Conservation (phyloP, 2,113 vertebrate species). For the Lampris megalopsis region DNA sequence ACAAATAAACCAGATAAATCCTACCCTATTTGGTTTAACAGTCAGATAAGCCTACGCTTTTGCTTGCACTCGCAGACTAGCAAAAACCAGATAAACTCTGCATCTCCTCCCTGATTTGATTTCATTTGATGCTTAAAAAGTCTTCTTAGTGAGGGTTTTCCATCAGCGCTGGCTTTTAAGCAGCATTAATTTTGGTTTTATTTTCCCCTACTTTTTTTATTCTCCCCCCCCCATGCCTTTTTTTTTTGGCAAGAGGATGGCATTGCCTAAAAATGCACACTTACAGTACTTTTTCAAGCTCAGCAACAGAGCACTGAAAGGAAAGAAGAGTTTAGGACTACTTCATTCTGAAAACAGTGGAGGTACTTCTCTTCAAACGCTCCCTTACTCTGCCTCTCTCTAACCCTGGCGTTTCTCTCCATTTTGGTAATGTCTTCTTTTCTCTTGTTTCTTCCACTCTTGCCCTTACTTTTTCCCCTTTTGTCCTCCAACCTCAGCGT, state of each 20-base stretch:
- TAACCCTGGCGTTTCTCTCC: slow-evolving; percentile 15
- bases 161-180: slow-evolving; percentile 48
- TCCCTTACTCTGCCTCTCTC: background rate
- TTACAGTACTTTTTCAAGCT: slow-evolving; percentile 3
- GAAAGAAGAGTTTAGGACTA: slow-evolving; percentile 3
- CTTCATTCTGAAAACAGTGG: background rate
- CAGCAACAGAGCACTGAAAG: background rate
- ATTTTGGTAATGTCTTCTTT: slow-evolving; percentile 20
- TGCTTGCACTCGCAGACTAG: slow-evolving; percentile 50
- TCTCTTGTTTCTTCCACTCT: slow-evolving; percentile 8
- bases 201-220: slow-evolving; percentile 14
- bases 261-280: slow-evolving; percentile 4
- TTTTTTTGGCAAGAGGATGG: background rate
- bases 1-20: slow-evolving; percentile 60
- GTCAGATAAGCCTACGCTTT: slow-evolving; percentile 50
- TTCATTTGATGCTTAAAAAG: slow-evolving; percentile 46
- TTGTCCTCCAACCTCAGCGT: slow-evolving; percentile 46
- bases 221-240: background rate
- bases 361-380: background rate
- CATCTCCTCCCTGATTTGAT: slow-evolving; percentile 37
- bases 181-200: slow-evolving; percentile 43
- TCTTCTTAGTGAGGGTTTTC: slow-evolving; percentile 44
- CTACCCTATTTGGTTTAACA: slow-evolving; percentile 50
- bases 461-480: slow-evolving; percentile 6
- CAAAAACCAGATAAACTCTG: slow-evolving; percentile 50